phyloP scores from a whole-genome alignment of 2,113 vertebrate genomes.

The Prunella himalayana region DNA sequence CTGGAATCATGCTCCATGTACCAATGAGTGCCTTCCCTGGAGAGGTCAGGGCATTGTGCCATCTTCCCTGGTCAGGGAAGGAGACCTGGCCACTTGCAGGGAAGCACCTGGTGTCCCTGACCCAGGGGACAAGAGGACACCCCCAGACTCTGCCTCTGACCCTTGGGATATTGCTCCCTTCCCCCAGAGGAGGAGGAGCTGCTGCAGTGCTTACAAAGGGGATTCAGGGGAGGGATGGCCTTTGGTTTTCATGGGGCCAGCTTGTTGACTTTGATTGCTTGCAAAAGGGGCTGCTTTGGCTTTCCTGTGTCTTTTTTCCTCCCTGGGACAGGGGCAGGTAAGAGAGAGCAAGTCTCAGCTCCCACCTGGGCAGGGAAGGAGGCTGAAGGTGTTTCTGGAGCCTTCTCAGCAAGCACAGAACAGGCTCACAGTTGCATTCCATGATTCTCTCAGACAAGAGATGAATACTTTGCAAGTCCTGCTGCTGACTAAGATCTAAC shows the following conservation, averaged over 20 bases:
- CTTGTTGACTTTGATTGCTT: not conserved
- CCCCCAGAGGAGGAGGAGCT: not conserved
- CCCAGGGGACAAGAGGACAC: not conserved
- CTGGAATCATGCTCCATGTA: not conserved
- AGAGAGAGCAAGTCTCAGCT: not conserved
- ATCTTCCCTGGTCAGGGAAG: not conserved
- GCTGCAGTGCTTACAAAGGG: not conserved
- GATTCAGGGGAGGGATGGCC: not conserved
- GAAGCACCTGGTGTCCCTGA: not conserved
- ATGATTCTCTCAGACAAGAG: not conserved
- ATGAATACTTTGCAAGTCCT: not conserved
- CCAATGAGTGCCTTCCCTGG: not conserved
- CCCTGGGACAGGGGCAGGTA: not conserved
- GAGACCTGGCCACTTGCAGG: accelerated
- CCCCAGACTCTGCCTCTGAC: not conserved
- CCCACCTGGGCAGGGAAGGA: not conserved
- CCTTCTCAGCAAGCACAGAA: not conserved
- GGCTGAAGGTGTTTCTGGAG: not conserved
- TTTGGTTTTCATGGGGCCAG: not conserved
- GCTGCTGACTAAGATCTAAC: not conserved
- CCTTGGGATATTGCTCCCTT: not conserved
- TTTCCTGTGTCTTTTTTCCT: not conserved
- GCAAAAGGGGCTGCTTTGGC: not conserved
- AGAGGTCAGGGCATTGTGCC: not conserved
- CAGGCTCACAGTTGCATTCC: not conserved